phyloP scores from a whole-genome alignment of 2,113 vertebrate genomes.

The Ellobius talpinus region DNA sequence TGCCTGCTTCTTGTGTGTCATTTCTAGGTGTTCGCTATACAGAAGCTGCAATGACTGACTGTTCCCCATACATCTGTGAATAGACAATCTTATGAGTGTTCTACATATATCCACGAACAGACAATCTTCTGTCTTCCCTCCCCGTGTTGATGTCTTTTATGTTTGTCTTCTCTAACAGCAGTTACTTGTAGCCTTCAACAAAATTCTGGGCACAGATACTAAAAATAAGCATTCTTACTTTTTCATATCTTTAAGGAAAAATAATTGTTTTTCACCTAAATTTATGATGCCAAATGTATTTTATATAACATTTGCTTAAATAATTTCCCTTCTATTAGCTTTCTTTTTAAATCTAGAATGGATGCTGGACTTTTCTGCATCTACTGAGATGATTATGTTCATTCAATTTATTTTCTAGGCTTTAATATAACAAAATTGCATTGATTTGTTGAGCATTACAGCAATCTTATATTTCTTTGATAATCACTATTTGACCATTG shows the following conservation, averaged over 20 bases:
- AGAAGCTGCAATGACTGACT: background rate
- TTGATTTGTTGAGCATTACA: background rate
- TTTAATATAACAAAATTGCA: background rate
- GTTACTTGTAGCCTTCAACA: background rate
- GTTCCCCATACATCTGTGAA: background rate
- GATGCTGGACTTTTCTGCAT: background rate
- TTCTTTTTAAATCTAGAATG: background rate
- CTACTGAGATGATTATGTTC: background rate
- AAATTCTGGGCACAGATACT: background rate
- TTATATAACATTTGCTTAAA: background rate
- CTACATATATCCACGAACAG: background rate
- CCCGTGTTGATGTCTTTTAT: background rate
- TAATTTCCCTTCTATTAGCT: background rate
- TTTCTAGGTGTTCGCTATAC: background rate
- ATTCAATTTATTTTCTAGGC: background rate
- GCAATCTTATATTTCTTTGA: background rate
- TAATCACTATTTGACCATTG: background rate
- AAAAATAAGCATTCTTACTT: background rate
- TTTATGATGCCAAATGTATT: background rate
- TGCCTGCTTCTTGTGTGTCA: background rate
- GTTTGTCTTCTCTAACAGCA: background rate
- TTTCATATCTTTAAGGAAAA: background rate
- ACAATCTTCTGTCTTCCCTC: background rate
- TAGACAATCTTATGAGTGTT: background rate
- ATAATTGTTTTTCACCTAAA: background rate